Evolutionary conservation across 2,888 invertebrate genomes (phyloP).

Genomic region (Dryocosmus kuriphilus): DNA sequence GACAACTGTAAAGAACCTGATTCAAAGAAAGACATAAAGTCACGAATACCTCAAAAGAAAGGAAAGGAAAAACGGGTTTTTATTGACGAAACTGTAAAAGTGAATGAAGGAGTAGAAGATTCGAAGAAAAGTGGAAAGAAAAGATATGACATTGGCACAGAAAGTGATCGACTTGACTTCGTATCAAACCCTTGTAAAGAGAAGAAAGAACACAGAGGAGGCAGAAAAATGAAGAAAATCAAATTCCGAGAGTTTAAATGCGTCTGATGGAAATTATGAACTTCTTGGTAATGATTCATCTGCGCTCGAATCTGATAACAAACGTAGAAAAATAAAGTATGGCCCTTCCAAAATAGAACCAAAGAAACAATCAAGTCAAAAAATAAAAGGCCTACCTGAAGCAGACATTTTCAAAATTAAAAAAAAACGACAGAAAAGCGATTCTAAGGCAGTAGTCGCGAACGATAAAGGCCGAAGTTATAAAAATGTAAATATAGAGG

Average conservation of each 20-base stretch:
- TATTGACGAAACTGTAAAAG: slow-evolving; percentile 10
- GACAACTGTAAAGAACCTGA: background rate
- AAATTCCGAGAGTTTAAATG: slow-evolving; percentile 40
- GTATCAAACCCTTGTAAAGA: background rate
- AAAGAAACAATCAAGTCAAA: slow-evolving; percentile 46
- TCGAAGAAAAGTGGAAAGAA: slow-evolving; percentile 5
- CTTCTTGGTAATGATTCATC: background rate
- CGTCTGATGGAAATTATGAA: slow-evolving; percentile 8
- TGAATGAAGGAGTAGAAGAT: too few relatives aligned
- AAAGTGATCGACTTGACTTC: slow-evolving; percentile 33
- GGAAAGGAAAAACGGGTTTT: slow-evolving; percentile 38
- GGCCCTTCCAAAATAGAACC: slow-evolving; percentile 55
- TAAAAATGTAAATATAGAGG: slow-evolving; percentile 25
- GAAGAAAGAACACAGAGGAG: slow-evolving; percentile 41
- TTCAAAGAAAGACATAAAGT: background rate
- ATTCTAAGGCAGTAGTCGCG: slow-evolving; percentile 46
- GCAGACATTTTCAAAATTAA: slow-evolving; percentile 34
- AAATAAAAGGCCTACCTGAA: background rate
- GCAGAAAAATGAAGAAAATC: slow-evolving; percentile 45
- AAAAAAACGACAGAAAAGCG: slow-evolving; percentile 45
- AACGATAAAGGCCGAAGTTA: background rate
- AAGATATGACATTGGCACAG: slow-evolving; percentile 6
- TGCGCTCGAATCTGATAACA: background rate
- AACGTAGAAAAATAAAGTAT: background rate
- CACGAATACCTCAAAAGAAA: slow-evolving; percentile 4